Evolutionary conservation across 2,797 vertebrate species (phyloP).

Genomic region (Pangasius larnaudii): DNA sequence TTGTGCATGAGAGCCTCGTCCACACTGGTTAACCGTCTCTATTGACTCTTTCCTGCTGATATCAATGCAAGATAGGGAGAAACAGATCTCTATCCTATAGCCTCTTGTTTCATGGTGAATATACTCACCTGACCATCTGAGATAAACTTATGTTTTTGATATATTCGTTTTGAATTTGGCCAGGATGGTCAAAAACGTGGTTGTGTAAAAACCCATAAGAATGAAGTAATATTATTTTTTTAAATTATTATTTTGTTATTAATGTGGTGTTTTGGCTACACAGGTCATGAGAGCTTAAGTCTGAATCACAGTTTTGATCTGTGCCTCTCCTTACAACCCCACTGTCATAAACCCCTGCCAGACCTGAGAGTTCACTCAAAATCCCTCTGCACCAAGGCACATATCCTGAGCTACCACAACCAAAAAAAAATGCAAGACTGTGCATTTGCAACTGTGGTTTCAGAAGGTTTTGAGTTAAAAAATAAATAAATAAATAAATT

Average conservation of each 20-base stretch:
- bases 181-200: background rate
- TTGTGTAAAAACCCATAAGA: background rate
- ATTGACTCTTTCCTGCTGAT: conserved; percentile 24
- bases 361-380: background rate
- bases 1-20: conserved; percentile 3
- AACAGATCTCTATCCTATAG: background rate
- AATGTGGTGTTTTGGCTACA: background rate
- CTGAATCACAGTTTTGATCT: background rate
- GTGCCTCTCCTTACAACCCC: too few species aligned
- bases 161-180: background rate
- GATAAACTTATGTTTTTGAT: background rate
- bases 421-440: background rate
- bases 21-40: conserved; percentile 21
- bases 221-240: background rate
- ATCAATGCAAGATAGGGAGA: background rate
- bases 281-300: background rate
- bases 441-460: background rate
- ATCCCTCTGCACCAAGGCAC: background rate
- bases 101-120: conserved; percentile 3
- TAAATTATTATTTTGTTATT: background rate
- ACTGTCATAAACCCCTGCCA: background rate
- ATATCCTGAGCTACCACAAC: background rate
- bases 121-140: background rate
- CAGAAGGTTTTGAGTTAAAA: background rate
- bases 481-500: background rate